phyloP scores from a whole-genome alignment of 2,888 invertebrate species.

The Morpho deidamia region DNA sequence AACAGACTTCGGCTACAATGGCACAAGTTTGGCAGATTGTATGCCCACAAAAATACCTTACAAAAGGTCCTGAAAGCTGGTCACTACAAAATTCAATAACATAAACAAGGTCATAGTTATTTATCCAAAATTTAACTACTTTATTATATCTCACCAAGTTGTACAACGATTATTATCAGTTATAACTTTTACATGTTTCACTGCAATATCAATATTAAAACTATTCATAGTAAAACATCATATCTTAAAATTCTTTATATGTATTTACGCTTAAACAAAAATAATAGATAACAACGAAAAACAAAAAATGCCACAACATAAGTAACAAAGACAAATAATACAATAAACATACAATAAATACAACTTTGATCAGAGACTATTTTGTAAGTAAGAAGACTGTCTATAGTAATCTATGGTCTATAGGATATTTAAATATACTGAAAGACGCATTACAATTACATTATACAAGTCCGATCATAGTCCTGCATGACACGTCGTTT shows the following conservation, averaged over 20 bases:
- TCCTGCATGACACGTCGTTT: too few species aligned
- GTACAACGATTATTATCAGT: conserved; percentile 46
- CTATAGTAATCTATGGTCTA: too few species aligned
- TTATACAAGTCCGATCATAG: too few species aligned
- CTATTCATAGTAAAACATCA: conserved; percentile 26
- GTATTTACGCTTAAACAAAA: too few species aligned
- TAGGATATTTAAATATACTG: too few species aligned
- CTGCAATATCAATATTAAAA: conserved; percentile 37
- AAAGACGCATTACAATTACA: too few species aligned
- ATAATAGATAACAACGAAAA: too few species aligned
- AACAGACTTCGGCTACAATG: conserved; percentile 36
- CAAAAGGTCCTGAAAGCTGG: conserved; percentile 37
- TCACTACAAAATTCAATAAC: conserved; percentile 39
- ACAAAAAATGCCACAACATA: too few species aligned
- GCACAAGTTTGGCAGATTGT: conserved; percentile 50
- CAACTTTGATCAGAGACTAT: too few species aligned
- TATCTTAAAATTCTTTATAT: background rate
- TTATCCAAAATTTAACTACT: background rate
- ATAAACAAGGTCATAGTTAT: background rate
- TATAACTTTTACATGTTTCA: conserved; percentile 43
- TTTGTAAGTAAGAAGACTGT: too few species aligned
- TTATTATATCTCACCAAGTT: conserved; percentile 42
- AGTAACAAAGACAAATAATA: too few species aligned
- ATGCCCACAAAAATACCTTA: conserved; percentile 59
- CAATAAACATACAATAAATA: too few species aligned